These are phyloP conservation scores for Callipepla californica DNA, from an alignment of 2,113 vertebrate genomes.

Conservation along the genomic window DNA sequence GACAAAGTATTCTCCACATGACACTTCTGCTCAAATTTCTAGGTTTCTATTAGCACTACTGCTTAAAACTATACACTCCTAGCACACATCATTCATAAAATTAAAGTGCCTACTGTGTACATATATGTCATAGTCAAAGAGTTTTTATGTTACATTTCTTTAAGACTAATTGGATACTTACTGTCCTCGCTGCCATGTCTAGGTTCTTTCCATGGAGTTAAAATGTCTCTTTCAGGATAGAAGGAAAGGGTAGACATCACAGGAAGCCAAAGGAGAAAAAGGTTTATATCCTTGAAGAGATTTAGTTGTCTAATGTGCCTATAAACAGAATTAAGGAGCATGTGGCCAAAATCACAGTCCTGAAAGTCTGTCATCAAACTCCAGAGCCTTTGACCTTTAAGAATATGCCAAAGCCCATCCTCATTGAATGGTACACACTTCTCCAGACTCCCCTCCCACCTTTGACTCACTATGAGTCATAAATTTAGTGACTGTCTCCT, in stretches of 20 bases:
- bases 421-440: background rate
- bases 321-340: background rate
- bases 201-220: background rate
- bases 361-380: background rate
- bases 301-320: background rate
- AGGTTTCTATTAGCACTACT: background rate
- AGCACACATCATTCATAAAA: background rate
- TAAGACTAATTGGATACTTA: background rate
- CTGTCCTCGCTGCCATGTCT: background rate
- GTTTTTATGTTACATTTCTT: background rate
- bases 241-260: background rate
- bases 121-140: background rate
- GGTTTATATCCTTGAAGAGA: background rate
- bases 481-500: background rate
- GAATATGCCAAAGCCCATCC: background rate
- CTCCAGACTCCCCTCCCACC: background rate
- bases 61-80: background rate
- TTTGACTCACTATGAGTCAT: background rate
- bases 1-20: background rate
- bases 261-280: background rate
- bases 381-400: background rate
- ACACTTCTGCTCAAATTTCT: background rate
- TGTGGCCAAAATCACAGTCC: background rate
- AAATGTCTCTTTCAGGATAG: background rate
- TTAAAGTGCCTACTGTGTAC: background rate